Evolutionary conservation across 2,797 vertebrate genomes (phyloP).

Genomic region (Chelon auratus): DNA sequence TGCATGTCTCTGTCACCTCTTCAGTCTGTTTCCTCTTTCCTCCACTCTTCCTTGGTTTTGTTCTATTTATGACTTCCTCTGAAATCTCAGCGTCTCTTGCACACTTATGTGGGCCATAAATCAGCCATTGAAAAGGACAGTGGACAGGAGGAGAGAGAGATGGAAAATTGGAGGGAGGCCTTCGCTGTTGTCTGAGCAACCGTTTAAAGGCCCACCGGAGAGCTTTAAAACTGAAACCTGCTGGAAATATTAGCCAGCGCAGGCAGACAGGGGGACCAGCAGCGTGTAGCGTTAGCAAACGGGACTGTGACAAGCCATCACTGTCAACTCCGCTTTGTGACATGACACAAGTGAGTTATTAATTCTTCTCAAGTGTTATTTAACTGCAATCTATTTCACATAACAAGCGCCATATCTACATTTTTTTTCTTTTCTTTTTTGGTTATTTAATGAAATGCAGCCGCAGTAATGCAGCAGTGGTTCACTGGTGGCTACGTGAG

Average conservation of each 20-base stretch:
- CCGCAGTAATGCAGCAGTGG: constrained; percentile 31
- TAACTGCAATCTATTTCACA: constrained; percentile 63
- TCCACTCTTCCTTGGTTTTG: constrained; percentile 75
- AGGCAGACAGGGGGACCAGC: constrained; percentile 71
- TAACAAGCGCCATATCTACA: constrained; percentile 36
- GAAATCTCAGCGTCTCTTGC: constrained; percentile 81
- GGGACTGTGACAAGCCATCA: constrained; percentile 79
- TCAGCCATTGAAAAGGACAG: constrained; percentile 89
- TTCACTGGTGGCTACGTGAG: constrained; percentile 36
- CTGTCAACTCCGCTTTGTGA: constrained; percentile 60
- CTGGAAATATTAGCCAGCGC: constrained; percentile 86
- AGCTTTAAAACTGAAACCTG: constrained; percentile 88
- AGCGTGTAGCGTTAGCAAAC: constrained; percentile 75
- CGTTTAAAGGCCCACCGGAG: constrained; percentile 89
- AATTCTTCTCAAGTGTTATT: constrained; percentile 46
- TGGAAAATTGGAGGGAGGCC: constrained; percentile 83
- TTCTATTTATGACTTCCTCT: constrained; percentile 87
- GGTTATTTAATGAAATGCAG: constrained; percentile 37
- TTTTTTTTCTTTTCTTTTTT: not conserved
- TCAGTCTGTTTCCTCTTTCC: constrained; percentile 76
- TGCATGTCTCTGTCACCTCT: constrained; percentile 68
- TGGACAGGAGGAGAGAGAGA: constrained; percentile 85
- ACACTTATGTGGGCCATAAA: constrained; percentile 88
- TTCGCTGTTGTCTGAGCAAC: constrained; percentile 84
- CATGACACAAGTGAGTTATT: constrained; percentile 48